Base-by-base conservation (phyloP, 1,140 invertebrate species). In the Psilanteris sp. region DNA sequence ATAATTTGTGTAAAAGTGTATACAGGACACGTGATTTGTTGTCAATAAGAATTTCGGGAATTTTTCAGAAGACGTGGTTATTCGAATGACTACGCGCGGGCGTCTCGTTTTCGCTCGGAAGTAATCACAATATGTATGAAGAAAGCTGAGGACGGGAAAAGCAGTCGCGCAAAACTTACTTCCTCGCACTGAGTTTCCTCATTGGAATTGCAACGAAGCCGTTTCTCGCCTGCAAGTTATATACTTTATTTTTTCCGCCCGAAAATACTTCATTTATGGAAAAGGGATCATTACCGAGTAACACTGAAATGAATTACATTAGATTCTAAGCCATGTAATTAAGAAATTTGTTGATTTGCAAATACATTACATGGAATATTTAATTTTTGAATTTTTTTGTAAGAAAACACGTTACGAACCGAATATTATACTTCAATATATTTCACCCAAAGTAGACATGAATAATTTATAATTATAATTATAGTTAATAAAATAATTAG, bases 91-190 rank as follows among this genome's bases (percentile, higher is more conserved):
- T 43, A 61, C 50, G 59, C 36, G 72, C 50, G 62, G 54, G 67
- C 39, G 48, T 37, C 41, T 76, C 64, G 78, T 77, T 77, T 78
- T 79, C 73, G 67, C 62, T 80, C 70, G 75, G 73, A 84, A 83
- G 83, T 86, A 87, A 87, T 85, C 83, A 86, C 79, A 86, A 85
- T 86, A 86, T 85, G 84, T 86, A 86, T 86, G 85, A 86, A 81
- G 73, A 59, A 80, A 79, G 64, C 74, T 73, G 74, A 79, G 80
- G 83, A 82, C 57, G 73, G 52, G 80, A 82, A 80, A 82, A 81
- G 78, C 70, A 81, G 78, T 79, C 59, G 50, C 78, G 78, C 71
- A 48, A 78, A 78, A 78, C 79, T 43, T 70, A 77, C 83, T 74
- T 61, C 77, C 72, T 82, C 64, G 81, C 78, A 78, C 52, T 77